phyloP scores from a whole-genome alignment of 37 sponge, comb jelly and placozoan genomes.

The Lycopodina hypogea region DNA sequence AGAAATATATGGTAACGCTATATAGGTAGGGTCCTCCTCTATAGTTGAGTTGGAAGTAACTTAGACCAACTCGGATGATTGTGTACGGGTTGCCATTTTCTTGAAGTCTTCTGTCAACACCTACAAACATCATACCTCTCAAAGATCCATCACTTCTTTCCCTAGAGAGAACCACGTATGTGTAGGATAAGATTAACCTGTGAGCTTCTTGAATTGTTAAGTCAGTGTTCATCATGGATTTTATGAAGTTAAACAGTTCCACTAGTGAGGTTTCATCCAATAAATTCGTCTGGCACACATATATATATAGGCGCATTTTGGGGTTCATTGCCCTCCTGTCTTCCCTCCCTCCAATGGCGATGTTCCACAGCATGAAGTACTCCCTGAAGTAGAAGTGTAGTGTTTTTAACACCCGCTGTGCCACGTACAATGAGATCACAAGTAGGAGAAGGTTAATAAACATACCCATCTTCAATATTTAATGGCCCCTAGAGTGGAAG shows the following conservation, averaged over 20 bases:
- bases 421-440: not conserved
- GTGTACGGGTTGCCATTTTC: conserved; percentile 46
- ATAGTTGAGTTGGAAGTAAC: conserved; percentile 51
- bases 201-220: conserved; percentile 43
- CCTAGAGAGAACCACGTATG: conserved; percentile 48
- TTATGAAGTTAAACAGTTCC: conserved; percentile 44
- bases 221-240: conserved; percentile 29
- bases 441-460: not conserved
- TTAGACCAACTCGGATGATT: conserved; percentile 57
- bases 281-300: conserved; percentile 24
- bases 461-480: too few relatives aligned
- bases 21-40: conserved; percentile 70
- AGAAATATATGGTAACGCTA: conserved; percentile 36
- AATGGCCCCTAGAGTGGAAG: too few relatives aligned
- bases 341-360: conserved; percentile 21
- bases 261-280: conserved; percentile 41
- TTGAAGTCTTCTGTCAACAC: conserved; percentile 5
- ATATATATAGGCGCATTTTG: conserved; percentile 28
- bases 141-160: conserved; percentile 75
- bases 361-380: conserved; percentile 41
- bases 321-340: conserved; percentile 19
- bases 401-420: not conserved
- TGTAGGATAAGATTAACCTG: conserved; percentile 52
- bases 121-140: conserved; percentile 65
- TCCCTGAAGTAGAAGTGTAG: conserved; percentile 23